phyloP scores from a whole-genome alignment of 2,113 vertebrate species.

The Trogon surrucura region DNA sequence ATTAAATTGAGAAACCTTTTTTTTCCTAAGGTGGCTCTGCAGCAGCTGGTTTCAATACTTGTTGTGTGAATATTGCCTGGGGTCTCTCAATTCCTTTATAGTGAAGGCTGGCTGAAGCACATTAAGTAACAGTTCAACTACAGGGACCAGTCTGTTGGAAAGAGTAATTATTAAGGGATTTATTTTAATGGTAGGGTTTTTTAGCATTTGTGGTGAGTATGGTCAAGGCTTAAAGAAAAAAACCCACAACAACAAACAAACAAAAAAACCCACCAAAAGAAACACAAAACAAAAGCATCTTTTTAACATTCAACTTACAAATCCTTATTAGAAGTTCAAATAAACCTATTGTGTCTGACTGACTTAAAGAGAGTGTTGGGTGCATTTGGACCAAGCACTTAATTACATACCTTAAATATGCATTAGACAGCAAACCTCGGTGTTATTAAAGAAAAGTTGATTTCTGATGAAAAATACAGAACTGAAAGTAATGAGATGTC shows the following conservation, averaged over 20 bases:
- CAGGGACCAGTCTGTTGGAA: constrained; percentile 63
- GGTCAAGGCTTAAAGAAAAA: not conserved
- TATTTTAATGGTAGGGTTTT: constrained; percentile 60
- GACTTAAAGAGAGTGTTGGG: not conserved
- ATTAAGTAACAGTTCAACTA: constrained; percentile 72
- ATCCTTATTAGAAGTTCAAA: not conserved
- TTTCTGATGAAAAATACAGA: not conserved
- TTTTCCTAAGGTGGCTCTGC: constrained; percentile 78
- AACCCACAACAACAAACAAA: not conserved
- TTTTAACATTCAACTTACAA: not conserved
- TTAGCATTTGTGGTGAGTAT: constrained; percentile 52
- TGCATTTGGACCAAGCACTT: not conserved
- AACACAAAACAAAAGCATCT: not conserved
- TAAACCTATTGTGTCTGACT: not conserved
- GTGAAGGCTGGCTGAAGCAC: constrained; percentile 67
- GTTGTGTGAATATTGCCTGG: constrained; percentile 84
- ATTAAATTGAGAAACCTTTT: constrained; percentile 88
- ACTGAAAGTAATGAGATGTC: not conserved
- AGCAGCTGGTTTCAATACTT: constrained; percentile 91
- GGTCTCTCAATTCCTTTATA: constrained; percentile 77
- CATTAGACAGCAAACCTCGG: not conserved
- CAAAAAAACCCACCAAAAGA: not conserved
- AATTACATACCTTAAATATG: not conserved
- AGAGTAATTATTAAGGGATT: constrained; percentile 67
- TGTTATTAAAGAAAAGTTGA: not conserved